phyloP scores from a whole-genome alignment of 2,113 vertebrate species.

The Dermatemys mawii region DNA sequence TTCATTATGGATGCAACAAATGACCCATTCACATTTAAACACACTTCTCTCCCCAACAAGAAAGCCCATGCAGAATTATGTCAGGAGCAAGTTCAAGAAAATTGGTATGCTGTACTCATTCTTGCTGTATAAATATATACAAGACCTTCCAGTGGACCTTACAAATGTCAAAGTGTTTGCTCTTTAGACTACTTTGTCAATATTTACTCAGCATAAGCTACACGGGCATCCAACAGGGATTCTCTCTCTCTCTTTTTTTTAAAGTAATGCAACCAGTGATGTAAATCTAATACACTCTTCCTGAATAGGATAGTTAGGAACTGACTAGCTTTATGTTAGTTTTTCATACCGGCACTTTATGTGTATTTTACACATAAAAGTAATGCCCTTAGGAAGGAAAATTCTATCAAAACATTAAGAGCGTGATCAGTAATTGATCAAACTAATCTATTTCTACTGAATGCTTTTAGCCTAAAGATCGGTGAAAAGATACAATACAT shows the following conservation, averaged over 20 bases:
- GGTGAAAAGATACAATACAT: neutral
- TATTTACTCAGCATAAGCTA: constrained; percentile 83
- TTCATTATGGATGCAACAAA: constrained; percentile 1
- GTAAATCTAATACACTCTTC: constrained; percentile 43
- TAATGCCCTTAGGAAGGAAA: neutral
- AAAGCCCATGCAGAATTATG: constrained; percentile 54
- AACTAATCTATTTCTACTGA: neutral
- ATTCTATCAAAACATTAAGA: neutral
- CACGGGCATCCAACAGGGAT: constrained; percentile 72
- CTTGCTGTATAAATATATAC: constrained; percentile 84
- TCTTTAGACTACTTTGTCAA: constrained; percentile 86
- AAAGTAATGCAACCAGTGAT: constrained; percentile 47
- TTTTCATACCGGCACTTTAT: neutral
- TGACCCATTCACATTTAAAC: neutral
- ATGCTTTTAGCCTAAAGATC: neutral
- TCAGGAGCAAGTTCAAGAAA: constrained; percentile 62
- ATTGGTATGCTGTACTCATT: constrained; percentile 79
- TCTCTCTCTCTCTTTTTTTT: constrained; percentile 57
- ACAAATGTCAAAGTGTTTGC: constrained; percentile 88
- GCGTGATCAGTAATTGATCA: neutral
- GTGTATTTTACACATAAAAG: neutral
- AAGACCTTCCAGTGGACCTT: constrained; percentile 85
- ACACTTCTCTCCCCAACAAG: neutral
- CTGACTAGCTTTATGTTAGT: constrained; percentile 6
- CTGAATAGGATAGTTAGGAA: constrained; percentile 21